Evolutionary conservation across 2,888 invertebrate genomes (phyloP).

Genomic region (Acanthosepion esculentum): DNA sequence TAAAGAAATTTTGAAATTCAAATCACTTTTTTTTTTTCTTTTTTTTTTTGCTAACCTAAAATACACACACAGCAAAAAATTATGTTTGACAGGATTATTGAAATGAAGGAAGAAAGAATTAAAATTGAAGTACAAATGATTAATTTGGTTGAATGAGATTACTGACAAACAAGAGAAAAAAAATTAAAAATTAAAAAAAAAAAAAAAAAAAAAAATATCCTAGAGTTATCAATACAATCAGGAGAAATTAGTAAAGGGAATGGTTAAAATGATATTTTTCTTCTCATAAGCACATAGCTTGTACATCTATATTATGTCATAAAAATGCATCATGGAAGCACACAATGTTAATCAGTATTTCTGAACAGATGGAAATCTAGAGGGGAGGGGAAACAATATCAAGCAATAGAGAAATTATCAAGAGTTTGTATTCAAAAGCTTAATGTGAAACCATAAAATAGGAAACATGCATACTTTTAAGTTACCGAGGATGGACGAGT

Average conservation of each 20-base stretch:
- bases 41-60: background rate
- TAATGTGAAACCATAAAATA: slow-evolving; percentile 8
- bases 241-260: background rate
- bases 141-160: background rate
- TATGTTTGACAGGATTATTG: background rate
- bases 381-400: background rate
- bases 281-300: slow-evolving; percentile 10
- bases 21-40: background rate
- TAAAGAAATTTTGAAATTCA: background rate
- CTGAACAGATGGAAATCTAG: background rate
- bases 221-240: background rate
- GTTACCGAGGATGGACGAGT: slow-evolving; percentile 33
- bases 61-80: slow-evolving; percentile 12
- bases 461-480: slow-evolving; percentile 33
- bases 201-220: background rate
- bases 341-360: background rate
- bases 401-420: background rate
- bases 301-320: background rate
- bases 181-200: background rate
- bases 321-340: background rate
- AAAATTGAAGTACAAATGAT: background rate
- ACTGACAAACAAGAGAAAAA: background rate
- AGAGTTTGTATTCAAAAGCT: background rate
- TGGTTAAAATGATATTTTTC: too few species aligned
- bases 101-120: background rate